These are phyloP conservation scores for Phalanger gymnotis DNA, from an alignment of 2,797 vertebrate species.

Conservation along the genomic window DNA sequence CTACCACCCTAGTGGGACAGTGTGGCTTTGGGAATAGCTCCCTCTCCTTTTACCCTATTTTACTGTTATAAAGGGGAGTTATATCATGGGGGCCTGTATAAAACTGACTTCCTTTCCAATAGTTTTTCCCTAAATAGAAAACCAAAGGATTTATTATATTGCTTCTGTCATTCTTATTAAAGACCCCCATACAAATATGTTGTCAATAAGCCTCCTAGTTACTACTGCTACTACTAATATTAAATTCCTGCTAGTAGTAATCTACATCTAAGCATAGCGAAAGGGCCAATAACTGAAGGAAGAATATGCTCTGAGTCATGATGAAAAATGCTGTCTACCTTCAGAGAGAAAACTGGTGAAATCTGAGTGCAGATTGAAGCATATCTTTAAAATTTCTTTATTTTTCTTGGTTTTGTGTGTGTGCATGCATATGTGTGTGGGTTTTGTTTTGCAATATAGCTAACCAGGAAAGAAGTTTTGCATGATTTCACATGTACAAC, in stretches of 20 bases:
- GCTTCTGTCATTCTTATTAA: neutral
- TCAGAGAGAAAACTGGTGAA: neutral
- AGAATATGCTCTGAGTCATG: neutral
- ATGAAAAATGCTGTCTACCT: neutral
- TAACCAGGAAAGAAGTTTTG: neutral
- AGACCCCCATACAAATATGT: neutral
- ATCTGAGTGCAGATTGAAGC: neutral
- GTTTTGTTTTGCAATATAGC: neutral
- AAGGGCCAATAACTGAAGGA: neutral
- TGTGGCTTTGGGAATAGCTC: neutral
- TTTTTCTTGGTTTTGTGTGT: neutral
- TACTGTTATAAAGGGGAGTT: neutral
- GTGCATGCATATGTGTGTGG: too few species aligned
- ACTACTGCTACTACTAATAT: too few species aligned
- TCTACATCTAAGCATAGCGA: neutral
- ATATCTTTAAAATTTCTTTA: too few species aligned
- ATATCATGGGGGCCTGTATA: neutral
- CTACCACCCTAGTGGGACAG: neutral
- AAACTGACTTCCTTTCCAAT: neutral
- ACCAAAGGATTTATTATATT: neutral
- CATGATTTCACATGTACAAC: neutral
- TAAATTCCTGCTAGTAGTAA: too few species aligned
- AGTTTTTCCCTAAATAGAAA: constrained; percentile 29
- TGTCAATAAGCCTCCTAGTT: neutral
- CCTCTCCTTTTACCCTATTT: neutral